phyloP scores from a whole-genome alignment of 37 sponge, comb jelly and placozoan genomes.

The Halisarca cf. caerulea region DNA sequence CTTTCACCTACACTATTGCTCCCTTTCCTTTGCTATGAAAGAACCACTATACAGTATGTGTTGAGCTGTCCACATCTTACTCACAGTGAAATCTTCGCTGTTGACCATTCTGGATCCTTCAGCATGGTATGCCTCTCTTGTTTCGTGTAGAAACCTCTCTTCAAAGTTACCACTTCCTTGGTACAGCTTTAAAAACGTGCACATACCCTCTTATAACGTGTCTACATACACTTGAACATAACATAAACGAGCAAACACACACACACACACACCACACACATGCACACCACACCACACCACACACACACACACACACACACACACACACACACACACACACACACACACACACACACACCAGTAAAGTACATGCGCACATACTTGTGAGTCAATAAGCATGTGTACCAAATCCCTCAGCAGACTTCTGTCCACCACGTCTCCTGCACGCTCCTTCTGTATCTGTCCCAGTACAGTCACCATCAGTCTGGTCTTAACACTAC shows the following conservation, averaged over 20 bases:
- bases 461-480: slow-evolving; percentile 61
- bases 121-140: slow-evolving; percentile 65
- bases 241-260: too few species aligned
- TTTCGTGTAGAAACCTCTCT: slow-evolving; percentile 73
- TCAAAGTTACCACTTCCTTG: slow-evolving; percentile 63
- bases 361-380: not conserved
- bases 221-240: not conserved
- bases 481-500: slow-evolving; percentile 43
- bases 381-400: slow-evolving; percentile 91
- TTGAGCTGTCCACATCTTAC: too few species aligned
- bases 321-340: too few species aligned
- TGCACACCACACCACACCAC: too few species aligned
- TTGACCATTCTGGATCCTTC: slow-evolving; percentile 70
- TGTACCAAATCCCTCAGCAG: slow-evolving; percentile 78
- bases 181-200: too few species aligned
- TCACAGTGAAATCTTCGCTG: slow-evolving; percentile 74
- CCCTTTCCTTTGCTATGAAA: too few species aligned
- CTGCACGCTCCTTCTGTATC: slow-evolving; percentile 71
- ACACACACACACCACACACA: too few species aligned
- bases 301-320: not conserved
- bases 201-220: not conserved
- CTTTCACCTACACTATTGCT: too few species aligned
- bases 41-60: too few species aligned
- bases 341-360: too few species aligned
- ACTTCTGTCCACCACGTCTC: slow-evolving; percentile 74